Evolutionary conservation across 2,888 invertebrate genomes (phyloP), one percentile per base, ranked within the genome.

Genomic region (Drosophila quinaria): DNA sequence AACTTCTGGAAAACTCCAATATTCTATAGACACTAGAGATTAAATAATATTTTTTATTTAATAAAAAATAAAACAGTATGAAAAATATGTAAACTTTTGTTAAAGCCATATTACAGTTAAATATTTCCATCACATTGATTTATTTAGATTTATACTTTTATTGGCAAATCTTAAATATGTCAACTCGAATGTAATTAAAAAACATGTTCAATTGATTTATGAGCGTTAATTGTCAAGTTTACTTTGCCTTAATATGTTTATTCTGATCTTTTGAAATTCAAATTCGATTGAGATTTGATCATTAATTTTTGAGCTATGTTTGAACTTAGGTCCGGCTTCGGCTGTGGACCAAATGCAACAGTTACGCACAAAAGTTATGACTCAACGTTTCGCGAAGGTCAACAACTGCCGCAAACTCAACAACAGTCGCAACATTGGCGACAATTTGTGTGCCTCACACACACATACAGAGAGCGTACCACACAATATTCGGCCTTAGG

Each of bases 401-500:
- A 86, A 81, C 84, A 75, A 85, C 88, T 85, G 85, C 73, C 71
- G 52, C 59, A 41, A 46, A 65, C 5, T 5, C 25, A 25, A 6
- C 25, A 25, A 25, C 25, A 74, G 61, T 72, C 68, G 69, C 59
- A 69, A 52, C 61, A 70, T 64, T 80, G 77, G 77, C 77, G 77
- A 77, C 77, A 77, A 70, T 63, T 77, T 80, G 61, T 75, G 58
- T 62, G 63, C 22, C 46, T 52, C 64, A 47, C 50, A 70, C 56
- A 47, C 60, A 35, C 10, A 64, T 31, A 50, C 56, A 35, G 35
- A n/a, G n/a, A 55, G 22, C 64, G 49, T 70, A 77, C 77, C 80
- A 80, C 72, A 72, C 77, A 80, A 61, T 85, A 72, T 81, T 89
- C 76, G 86, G 84, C 86, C 90, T 85, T 81, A 76, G 67, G 71